Base-by-base conservation (phyloP, 2,888 invertebrate genomes). In the Gasteruption jaculator region DNA sequence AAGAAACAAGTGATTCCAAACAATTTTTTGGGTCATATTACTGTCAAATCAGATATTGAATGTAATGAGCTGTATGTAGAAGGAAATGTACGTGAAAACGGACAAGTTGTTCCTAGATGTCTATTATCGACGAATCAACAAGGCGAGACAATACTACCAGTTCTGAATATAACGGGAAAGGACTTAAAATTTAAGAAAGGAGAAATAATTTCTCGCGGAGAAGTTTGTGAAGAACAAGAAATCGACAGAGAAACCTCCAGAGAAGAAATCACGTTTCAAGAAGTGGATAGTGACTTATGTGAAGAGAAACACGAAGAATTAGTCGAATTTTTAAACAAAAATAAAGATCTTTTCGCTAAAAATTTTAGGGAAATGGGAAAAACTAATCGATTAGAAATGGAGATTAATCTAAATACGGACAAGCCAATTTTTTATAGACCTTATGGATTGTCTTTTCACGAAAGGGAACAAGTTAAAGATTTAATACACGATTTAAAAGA, bases 371-470 rank as follows among this genome's bases (percentile, higher is more conserved):
- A 53, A 35, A 19, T 52, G 34, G 52, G 46, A 24, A 15, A 25
- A 34, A 48, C 48, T 19, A 36, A 46, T 33, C 22, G 36, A 19
- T 37, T 45, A 5, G 45, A 52, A 42, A 52, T 60, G 43, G 42
- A 52, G 25, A 29, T 29, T 29, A 29, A 11, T 11, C 11, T 29
- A 8, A 29, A 29, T 11, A 29, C 6, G 6, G 5, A 29, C 11
- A 5, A 29, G 7, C 11, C 12, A 8, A 14, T 29, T 5, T 8
- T 11, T 29, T 29, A 29, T 29, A n/a, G 29, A 6, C 29, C 29
- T 5, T 29, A 29, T n/a, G 11, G 29, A 29, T 29, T 29, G 29
- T n/a, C 29, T n/a, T 14, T 38, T 11, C 6, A 5, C 8, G 26
- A 42, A 5, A 15, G 38, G 7, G 38, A 31, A 31, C 32, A 42